Base-by-base conservation (phyloP, 2,888 invertebrate species). In the Dryobotodes eremita region DNA sequence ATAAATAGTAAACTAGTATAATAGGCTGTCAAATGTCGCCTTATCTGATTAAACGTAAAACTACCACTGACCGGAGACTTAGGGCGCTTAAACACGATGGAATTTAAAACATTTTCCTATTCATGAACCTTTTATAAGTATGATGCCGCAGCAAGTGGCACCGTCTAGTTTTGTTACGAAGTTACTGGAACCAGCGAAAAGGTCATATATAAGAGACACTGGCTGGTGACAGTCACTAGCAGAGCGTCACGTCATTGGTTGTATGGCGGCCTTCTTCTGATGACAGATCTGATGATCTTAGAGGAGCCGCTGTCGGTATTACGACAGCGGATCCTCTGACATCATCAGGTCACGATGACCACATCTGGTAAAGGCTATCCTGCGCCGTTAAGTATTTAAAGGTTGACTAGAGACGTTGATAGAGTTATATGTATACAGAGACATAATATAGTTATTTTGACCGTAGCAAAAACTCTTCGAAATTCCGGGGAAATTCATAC, bases 31-130 rank as follows among this genome's bases (percentile, higher is more conserved):
- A 88, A 89, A 82, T 73, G 79, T 59, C 46, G 64, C 65, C 59
- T 90, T 90, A 91, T 91, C 91, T 75, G 91, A 90, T 91, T 64
- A 42, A n/a, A 81, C 79, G 69, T 88, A 85, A 85, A 86, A 76
- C 69, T 71, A 62, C 70, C 17, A 26, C 48, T 79, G 61, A 64
- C 72, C 57, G 31, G 36, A 57, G 36, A 59, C 50, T 73, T 42
- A 15, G 31, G 71, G 73, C 10, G 70, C 26, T 53, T 42, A 5
- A 62, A 55, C 57, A 64, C 50, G 66, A 79, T 31, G 31, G 17
- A 61, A 31, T 73, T 79, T 55, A 3, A 36, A 59, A 59, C 57
- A n/a, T 59, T 55, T 78, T 57, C 23, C 57, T 17, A 17, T n/a
- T 46, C 23, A 46, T 36, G 64, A 57, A n/a, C 15, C 2, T 20